Conservation (phyloP, 2,888 invertebrate genomes). For the Kuschelorhynchus macadamiae region DNA sequence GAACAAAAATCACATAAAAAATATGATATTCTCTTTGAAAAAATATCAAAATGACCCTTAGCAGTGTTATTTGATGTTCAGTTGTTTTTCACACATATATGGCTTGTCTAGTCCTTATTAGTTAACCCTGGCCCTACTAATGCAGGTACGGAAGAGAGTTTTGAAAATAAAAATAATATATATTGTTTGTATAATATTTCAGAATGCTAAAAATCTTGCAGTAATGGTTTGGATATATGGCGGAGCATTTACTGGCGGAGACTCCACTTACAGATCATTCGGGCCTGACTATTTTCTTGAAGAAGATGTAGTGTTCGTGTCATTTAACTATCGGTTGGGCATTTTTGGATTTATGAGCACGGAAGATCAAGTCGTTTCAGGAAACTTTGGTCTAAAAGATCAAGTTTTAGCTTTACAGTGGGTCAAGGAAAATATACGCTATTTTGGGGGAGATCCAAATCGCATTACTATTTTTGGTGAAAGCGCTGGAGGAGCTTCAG, state of each 20-base stretch:
- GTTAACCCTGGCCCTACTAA: no score
- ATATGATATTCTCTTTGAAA: no score
- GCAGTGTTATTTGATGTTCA: no score
- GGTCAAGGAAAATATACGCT: conserved; percentile 31
- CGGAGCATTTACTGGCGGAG: conserved; percentile 34
- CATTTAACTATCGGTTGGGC: conserved; percentile 38
- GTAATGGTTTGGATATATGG: conserved; percentile 44
- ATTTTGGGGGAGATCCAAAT: conserved; percentile 39
- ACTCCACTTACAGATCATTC: conserved; percentile 15
- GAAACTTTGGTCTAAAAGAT: conserved; percentile 41
- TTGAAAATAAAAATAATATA: no score
- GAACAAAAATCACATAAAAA: no score
- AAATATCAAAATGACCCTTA: no score
- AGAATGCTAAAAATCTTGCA: conserved; percentile 20
- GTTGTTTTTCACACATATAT: no score
- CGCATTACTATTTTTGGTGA: conserved; percentile 41
- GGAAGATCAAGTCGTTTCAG: conserved; percentile 20
- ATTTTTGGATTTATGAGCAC: conserved; percentile 37
- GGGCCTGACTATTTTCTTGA: conserved; percentile 33
- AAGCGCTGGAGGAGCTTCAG: conserved; percentile 41
- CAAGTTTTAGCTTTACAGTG: conserved; percentile 38
- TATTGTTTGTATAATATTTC: no score
- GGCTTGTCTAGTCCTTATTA: no score
- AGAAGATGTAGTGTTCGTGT: conserved; percentile 32
- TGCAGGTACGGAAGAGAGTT: no score